phyloP scores from a whole-genome alignment of 2,888 invertebrate species.

The Arctia plantaginis region DNA sequence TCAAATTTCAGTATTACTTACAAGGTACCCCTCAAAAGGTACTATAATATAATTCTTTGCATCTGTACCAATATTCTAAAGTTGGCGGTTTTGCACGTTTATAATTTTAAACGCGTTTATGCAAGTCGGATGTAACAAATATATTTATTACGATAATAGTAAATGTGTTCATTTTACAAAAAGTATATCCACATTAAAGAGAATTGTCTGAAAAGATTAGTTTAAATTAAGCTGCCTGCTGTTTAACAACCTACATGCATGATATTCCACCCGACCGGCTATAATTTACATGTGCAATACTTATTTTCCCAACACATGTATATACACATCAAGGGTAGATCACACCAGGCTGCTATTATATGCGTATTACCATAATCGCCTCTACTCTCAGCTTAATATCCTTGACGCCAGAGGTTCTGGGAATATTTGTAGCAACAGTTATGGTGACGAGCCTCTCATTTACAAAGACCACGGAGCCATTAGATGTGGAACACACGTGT shows the following conservation, averaged over 20 bases:
- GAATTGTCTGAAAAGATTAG: not conserved
- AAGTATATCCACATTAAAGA: not conserved
- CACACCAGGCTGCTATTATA: conserved; percentile 36
- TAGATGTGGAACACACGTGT: not conserved
- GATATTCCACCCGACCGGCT: not conserved
- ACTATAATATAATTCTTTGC: not conserved
- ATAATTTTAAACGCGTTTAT: not conserved
- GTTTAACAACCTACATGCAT: not conserved
- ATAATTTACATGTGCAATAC: not conserved
- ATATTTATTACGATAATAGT: not conserved
- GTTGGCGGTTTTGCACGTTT: no score
- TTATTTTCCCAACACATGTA: conserved; percentile 27
- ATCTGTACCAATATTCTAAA: not conserved
- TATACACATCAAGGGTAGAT: conserved; percentile 32
- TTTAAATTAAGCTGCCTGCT: not conserved
- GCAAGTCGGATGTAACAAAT: not conserved
- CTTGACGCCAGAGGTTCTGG: not conserved
- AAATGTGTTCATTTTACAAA: not conserved
- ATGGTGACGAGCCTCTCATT: not conserved
- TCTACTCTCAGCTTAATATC: conserved; percentile 39
- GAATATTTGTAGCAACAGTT: not conserved
- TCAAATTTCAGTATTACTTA: not conserved
- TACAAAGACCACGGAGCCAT: not conserved
- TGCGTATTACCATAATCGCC: conserved; percentile 45
- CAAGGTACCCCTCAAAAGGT: not conserved